Evolutionary conservation across 2,797 vertebrate genomes (phyloP), one percentile per base, ranked within the genome.

Genomic region (Gobionotothen gibberifrons): DNA sequence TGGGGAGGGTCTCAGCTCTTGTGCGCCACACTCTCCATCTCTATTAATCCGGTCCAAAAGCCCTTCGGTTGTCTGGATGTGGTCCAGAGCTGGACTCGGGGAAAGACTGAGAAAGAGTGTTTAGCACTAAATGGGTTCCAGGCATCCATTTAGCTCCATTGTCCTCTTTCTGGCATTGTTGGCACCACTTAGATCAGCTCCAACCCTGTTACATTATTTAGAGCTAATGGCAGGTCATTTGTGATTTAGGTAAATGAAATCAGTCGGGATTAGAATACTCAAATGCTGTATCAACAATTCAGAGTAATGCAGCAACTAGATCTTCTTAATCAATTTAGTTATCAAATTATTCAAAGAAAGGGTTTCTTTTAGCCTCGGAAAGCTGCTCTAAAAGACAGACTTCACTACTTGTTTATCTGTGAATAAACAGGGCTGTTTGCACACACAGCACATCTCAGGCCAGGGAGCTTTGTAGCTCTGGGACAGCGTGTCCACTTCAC

Each of bases 401-500:
- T 69, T 69, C 3, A n/a, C 5, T 4, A 1, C 26, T 78, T 77
- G 76, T 88, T 87, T 82, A 79, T 73, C 58, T 78, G n/a, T 59
- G 53, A 73, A 69, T 72, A 60, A 83, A 58, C 61, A 11, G 26
- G 48, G 14, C 54, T 70, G 48, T 56, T 63, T 81, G 78, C 79
- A 83, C 83, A 17, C 3, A 3, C n/a, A 62, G 72, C 77, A 72
- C 81, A 69, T 90, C 78, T 82, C 75, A 72, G 47, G 44, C 42
- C 70, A 61, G 40, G 53, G 14, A 68, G 72, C 82, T 57, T 19
- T 58, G 71, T 15, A 22, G 49, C 67, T 58, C 69, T 36, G 36
- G 74, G 73, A 76, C 79, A 54, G 47, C 59, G 43, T 64, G 48
- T 78, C 69, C 66, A 14, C 60, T 66, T 85, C 72, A 64, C 78